Evolutionary conservation across 2,888 invertebrate species (phyloP).

Genomic region (Lathronympha strigana): DNA sequence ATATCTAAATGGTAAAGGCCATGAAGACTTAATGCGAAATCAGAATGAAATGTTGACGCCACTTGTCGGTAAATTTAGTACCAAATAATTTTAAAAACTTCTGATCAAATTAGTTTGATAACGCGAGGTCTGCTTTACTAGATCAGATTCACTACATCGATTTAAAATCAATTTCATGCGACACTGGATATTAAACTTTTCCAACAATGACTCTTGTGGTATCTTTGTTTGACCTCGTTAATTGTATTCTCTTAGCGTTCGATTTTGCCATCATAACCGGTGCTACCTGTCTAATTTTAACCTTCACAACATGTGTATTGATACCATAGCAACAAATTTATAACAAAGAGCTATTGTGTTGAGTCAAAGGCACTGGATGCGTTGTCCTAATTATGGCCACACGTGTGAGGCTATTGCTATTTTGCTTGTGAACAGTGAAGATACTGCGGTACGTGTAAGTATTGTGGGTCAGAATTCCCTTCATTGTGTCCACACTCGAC

Average conservation of each 20-base stretch:
- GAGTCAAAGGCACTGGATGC: not conserved
- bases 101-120: too few relatives aligned
- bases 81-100: too few relatives aligned
- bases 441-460: conserved; percentile 9
- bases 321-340: not conserved
- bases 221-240: not conserved
- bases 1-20: too few relatives aligned
- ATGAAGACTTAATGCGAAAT: too few relatives aligned
- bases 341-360: conserved; percentile 3
- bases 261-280: not conserved
- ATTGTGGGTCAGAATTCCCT: conserved; percentile 61
- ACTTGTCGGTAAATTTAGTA: too few relatives aligned
- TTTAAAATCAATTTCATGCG: too few relatives aligned
- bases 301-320: not conserved
- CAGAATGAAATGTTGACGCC: too few relatives aligned
- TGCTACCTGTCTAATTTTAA: conserved; percentile 6
- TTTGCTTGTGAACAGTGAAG: not conserved
- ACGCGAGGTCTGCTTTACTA: too few relatives aligned
- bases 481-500: conserved; percentile 62
- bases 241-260: not conserved
- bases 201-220: not conserved
- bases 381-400: not conserved
- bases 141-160: too few relatives aligned
- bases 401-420: not conserved
- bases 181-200: too few relatives aligned